These are phyloP conservation scores for Paradoxurus hermaphroditus DNA, from an alignment of 2,113 vertebrate genomes.

Conservation along the genomic window DNA sequence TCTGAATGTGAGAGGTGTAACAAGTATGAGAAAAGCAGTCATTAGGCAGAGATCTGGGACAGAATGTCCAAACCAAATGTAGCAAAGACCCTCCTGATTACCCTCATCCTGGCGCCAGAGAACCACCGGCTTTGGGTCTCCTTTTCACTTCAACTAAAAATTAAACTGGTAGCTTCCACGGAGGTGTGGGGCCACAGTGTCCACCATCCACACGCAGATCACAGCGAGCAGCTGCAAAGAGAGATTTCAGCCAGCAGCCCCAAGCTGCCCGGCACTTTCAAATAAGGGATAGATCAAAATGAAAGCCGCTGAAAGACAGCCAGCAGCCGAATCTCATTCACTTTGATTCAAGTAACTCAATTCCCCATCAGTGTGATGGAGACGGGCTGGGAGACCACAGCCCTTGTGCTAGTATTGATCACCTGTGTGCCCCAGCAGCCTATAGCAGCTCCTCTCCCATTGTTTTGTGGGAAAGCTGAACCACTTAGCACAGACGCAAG, in stretches of 20 bases:
- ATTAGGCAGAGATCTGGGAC: background rate
- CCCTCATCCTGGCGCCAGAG: background rate
- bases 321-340: background rate
- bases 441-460: fast-evolving
- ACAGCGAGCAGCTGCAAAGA: background rate
- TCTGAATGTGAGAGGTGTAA: background rate
- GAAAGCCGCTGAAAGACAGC: background rate
- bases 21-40: background rate
- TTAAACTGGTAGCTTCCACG: background rate
- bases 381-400: background rate
- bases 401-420: background rate
- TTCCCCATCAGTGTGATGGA: conserved; percentile 6
- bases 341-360: background rate
- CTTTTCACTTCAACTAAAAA: background rate
- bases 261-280: conserved; percentile 31
- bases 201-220: background rate
- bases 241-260: conserved; percentile 22
- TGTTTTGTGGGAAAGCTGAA: background rate
- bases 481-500: background rate
- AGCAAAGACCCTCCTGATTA: background rate
- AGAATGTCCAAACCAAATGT: background rate
- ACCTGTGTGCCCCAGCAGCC: background rate
- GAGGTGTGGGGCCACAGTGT: background rate
- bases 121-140: background rate
- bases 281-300: background rate